phyloP scores from a whole-genome alignment of 1,140 invertebrate genomes.

The Luehdorfia chinensis region DNA sequence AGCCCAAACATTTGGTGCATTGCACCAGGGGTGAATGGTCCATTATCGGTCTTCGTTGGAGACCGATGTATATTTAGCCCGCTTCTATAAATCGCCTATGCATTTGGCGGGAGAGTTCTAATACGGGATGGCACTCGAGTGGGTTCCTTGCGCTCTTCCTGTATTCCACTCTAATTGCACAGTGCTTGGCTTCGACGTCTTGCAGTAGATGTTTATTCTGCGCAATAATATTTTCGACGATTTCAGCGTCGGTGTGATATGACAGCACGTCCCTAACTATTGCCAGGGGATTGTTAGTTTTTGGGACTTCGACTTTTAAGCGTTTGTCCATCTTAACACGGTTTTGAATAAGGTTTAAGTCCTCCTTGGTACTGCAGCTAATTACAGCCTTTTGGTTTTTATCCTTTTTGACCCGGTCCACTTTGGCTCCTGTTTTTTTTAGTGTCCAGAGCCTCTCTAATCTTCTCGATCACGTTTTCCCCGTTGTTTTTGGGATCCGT shows the following conservation, averaged over 20 bases:
- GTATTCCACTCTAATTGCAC: slow-evolving; percentile 20
- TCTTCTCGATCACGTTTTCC: not conserved
- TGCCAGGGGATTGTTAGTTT: slow-evolving; percentile 5
- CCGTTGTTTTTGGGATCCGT: slow-evolving; percentile 3
- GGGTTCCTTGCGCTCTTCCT: slow-evolving; percentile 29
- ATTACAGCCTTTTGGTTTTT: slow-evolving; percentile 23
- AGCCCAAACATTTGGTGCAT: slow-evolving; percentile 17
- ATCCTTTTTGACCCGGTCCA: slow-evolving; percentile 12
- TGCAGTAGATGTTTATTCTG: slow-evolving; percentile 25
- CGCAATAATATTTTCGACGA: slow-evolving; percentile 11
- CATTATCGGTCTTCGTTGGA: slow-evolving; percentile 5
- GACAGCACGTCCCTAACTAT: slow-evolving; percentile 17
- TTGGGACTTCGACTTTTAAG: slow-evolving; percentile 1
- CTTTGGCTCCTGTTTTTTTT: not conserved
- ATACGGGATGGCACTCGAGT: slow-evolving; percentile 25
- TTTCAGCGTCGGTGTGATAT: slow-evolving; percentile 17
- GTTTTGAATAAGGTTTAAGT: slow-evolving; percentile 17
- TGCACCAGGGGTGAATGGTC: slow-evolving; percentile 22
- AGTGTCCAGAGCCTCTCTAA: not conserved
- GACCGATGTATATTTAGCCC: slow-evolving; percentile 23
- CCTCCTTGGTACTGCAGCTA: slow-evolving; percentile 16
- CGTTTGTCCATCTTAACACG: not conserved
- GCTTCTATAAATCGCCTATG: slow-evolving; percentile 13
- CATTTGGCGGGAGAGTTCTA: slow-evolving; percentile 26
- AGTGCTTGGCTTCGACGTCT: slow-evolving; percentile 9